phyloP scores from a whole-genome alignment of 2,888 invertebrate species.

The Pterostichus niger region DNA sequence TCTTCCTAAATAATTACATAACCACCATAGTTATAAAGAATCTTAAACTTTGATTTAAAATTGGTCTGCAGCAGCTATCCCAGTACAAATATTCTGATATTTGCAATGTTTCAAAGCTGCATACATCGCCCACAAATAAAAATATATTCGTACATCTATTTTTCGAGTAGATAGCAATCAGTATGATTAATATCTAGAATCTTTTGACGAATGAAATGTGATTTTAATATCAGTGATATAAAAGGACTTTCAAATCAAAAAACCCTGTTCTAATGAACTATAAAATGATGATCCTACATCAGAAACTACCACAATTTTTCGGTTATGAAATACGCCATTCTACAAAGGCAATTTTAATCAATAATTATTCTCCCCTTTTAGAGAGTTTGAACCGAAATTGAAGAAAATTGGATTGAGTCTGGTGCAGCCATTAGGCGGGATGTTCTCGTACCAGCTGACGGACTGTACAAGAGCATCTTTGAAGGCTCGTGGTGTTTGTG shows the following conservation, averaged over 20 bases:
- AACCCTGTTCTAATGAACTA: background rate
- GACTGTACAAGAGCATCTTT: background rate
- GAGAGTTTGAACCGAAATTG: background rate
- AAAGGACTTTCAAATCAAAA: background rate
- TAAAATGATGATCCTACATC: background rate
- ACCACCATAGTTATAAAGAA: too few relatives aligned
- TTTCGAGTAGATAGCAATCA: too few relatives aligned
- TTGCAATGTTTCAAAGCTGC: too few relatives aligned
- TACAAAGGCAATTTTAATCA: background rate
- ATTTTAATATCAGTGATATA: background rate
- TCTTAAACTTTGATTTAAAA: too few relatives aligned
- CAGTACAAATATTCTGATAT: too few relatives aligned
- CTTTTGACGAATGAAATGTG: too few relatives aligned
- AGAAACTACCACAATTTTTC: conserved; percentile 14
- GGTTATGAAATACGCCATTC: background rate
- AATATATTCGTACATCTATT: too few relatives aligned
- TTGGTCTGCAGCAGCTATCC: too few relatives aligned
- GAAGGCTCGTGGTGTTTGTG: conserved; percentile 3
- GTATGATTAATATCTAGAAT: too few relatives aligned
- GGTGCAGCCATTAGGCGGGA: background rate
- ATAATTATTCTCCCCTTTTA: conserved; percentile 8
- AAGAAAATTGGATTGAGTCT: background rate
- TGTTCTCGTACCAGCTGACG: background rate
- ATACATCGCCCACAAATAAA: too few relatives aligned
- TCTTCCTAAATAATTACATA: too few relatives aligned